These are phyloP conservation scores for Mamestra configurata DNA, from an alignment of 1,140 invertebrate genomes.

Conservation along the genomic window DNA sequence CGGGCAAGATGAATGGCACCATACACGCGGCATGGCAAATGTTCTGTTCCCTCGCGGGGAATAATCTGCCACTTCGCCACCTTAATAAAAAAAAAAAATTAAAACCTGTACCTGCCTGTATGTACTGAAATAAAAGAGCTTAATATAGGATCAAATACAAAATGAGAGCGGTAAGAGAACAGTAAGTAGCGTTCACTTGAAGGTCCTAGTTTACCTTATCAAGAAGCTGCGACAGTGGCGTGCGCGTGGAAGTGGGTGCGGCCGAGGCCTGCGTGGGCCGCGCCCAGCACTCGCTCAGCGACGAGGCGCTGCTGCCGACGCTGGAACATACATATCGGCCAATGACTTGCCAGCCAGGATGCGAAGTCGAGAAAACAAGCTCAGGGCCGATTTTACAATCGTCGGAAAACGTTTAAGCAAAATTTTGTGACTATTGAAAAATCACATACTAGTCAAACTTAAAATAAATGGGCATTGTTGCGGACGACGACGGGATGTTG, in stretches of 20 bases:
- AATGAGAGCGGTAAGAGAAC: too few species aligned
- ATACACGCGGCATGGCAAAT: conserved; percentile 81
- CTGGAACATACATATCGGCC: conserved; percentile 56
- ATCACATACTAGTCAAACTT: too few species aligned
- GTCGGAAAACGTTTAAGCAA: too few species aligned
- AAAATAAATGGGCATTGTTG: too few species aligned
- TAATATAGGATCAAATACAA: too few species aligned
- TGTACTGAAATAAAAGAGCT: too few species aligned
- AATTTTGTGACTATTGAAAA: too few species aligned
- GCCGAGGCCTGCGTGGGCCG: conserved; percentile 53
- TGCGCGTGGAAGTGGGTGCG: conserved; percentile 62
- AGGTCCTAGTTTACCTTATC: conserved; percentile 67
- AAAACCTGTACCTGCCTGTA: background rate
- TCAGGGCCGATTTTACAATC: background rate
- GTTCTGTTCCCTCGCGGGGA: conserved; percentile 77
- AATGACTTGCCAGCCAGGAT: background rate
- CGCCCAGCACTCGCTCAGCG: conserved; percentile 72
- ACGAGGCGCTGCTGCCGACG: conserved; percentile 78
- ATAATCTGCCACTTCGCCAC: conserved; percentile 82
- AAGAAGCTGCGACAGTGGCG: conserved; percentile 73
- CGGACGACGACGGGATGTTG: too few species aligned
- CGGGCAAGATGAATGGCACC: conserved; percentile 85
- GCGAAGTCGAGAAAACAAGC: too few species aligned
- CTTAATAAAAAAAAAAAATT: conserved; percentile 59
- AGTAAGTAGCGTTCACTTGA: too few species aligned